phyloP scores from a whole-genome alignment of 2,113 vertebrate species.

The Callithrix jacchus region DNA sequence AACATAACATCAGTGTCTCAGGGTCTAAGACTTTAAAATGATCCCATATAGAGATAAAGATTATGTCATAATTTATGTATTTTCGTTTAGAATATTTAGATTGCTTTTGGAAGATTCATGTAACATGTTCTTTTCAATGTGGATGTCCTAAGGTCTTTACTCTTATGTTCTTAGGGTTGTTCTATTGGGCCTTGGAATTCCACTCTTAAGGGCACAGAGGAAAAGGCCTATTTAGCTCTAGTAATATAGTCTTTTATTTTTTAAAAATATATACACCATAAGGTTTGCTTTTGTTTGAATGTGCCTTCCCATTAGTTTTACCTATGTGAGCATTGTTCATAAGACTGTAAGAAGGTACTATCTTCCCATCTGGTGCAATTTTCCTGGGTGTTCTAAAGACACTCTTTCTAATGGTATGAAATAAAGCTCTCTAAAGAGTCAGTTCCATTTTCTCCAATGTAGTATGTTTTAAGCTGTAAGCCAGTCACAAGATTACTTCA shows the following conservation, averaged over 20 bases:
- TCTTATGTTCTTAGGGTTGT: not conserved
- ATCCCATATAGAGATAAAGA: not conserved
- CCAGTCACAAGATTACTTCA: not conserved
- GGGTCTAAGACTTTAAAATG: not conserved
- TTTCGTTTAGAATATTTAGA: not conserved
- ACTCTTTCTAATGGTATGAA: not conserved
- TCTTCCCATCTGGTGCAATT: slow-evolving; percentile 26
- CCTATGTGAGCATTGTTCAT: not conserved
- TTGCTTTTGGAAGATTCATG: not conserved
- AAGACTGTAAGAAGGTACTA: not conserved
- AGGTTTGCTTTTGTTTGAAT: not conserved
- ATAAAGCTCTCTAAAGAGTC: slow-evolving; percentile 4
- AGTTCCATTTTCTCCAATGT: not conserved
- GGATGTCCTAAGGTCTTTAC: not conserved
- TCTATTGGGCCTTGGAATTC: not conserved
- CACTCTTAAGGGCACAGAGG: not conserved
- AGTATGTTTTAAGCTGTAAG: slow-evolving; percentile 21
- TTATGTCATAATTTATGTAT: not conserved
- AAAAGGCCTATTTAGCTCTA: not conserved
- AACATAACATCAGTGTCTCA: not conserved
- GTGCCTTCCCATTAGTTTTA: not conserved
- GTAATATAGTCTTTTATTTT: not conserved
- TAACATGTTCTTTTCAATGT: not conserved
- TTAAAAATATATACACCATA: not conserved
- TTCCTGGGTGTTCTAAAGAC: not conserved